Percentiles rank a stretch among this genome's conserved stretches.
Conservation (phyloP, 2,113 vertebrate genomes). For the Callionymus lyra region DNA sequence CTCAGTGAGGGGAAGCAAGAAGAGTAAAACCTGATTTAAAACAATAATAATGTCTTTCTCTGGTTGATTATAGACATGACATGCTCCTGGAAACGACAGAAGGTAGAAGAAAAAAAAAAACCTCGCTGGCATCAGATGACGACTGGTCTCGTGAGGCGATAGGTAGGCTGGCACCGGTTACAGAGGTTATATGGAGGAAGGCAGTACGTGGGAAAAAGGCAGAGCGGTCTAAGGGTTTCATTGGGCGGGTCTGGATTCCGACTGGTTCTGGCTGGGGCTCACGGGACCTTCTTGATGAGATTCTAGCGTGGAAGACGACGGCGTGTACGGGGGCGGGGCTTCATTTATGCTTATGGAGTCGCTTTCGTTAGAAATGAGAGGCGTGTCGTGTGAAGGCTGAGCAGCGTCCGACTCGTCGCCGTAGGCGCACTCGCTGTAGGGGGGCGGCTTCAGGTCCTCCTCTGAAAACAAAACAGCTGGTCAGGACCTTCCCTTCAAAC, state of each 20-base stretch:
- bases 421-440: slow-evolving; percentile 70
- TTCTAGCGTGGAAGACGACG: slow-evolving; percentile 22
- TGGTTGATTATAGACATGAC: too few relatives aligned
- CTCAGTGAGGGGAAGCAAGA: slow-evolving; percentile 24
- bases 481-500: too few relatives aligned
- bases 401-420: slow-evolving; percentile 24
- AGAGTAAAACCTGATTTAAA: too few relatives aligned
- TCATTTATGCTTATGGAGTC: slow-evolving; percentile 57
- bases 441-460: slow-evolving; percentile 75
- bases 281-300: slow-evolving; percentile 11
- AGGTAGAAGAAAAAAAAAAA: slow-evolving; percentile 37
- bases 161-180: slow-evolving; percentile 47
- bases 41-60: too few relatives aligned
- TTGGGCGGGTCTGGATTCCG: slow-evolving; percentile 43
- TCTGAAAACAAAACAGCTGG: slow-evolving; percentile 41
- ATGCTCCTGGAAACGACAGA: slow-evolving; percentile 3
- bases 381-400: slow-evolving; percentile 30
- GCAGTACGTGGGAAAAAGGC: slow-evolving; percentile 55
- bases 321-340: slow-evolving; percentile 72
- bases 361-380: slow-evolving; percentile 51
- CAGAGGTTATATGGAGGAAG: slow-evolving; percentile 50
- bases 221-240: slow-evolving; percentile 28
- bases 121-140: slow-evolving; percentile 1
- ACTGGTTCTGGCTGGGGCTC: slow-evolving; percentile 26
- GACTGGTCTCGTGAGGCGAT: slow-evolving; percentile 34